phyloP scores from a whole-genome alignment of 2,797 vertebrate genomes.

The Cercopithecus neglectus region DNA sequence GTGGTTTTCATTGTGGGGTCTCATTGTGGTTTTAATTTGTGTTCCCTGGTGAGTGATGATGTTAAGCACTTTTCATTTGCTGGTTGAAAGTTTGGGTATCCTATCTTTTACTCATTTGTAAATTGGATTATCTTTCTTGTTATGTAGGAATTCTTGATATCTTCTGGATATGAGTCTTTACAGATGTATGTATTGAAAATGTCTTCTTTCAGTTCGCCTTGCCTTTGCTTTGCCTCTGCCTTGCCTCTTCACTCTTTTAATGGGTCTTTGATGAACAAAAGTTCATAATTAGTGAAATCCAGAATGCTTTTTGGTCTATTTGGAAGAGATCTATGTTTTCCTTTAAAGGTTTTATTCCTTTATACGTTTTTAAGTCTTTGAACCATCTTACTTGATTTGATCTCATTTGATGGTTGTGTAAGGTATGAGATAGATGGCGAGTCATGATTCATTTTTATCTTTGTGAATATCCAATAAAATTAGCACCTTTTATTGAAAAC shows the following conservation, averaged over 20 bases:
- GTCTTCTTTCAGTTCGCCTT: neutral
- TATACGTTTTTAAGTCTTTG: neutral
- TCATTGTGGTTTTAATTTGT: conserved; percentile 25
- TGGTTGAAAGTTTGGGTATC: neutral
- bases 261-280: neutral
- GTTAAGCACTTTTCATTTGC: neutral
- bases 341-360: neutral
- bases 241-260: neutral
- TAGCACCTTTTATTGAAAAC: neutral
- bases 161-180: conserved; percentile 3
- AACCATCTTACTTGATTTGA: neutral
- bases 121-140: neutral
- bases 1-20: neutral
- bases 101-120: neutral
- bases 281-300: neutral
- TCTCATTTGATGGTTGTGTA: neutral
- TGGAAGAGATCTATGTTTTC: neutral
- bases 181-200: neutral
- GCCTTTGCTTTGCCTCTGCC: neutral
- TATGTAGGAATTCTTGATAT: conserved; percentile 8
- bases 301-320: neutral
- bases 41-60: neutral
- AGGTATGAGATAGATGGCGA: neutral
- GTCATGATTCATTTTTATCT: conserved; percentile 8
- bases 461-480: neutral